phyloP scores from a whole-genome alignment of 2,888 invertebrate genomes.

The Phasia obesa region DNA sequence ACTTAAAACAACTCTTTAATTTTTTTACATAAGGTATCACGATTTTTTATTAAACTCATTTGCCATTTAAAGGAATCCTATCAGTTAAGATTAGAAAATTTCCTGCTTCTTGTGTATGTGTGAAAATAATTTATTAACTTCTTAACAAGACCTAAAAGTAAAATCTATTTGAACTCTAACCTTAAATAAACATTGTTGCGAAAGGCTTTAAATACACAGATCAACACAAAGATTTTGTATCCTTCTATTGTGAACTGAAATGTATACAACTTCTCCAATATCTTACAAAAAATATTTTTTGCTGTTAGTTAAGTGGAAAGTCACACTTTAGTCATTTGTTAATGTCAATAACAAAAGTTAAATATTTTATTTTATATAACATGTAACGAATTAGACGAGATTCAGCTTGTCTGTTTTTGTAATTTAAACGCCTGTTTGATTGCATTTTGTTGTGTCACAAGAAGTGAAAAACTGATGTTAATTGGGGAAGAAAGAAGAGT shows the following conservation, averaged over 20 bases:
- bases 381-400: too few relatives aligned
- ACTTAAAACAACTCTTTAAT: too few relatives aligned
- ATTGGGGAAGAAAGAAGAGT: too few relatives aligned
- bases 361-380: too few relatives aligned
- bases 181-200: constrained; percentile 33
- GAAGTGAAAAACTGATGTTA: too few relatives aligned
- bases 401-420: too few relatives aligned
- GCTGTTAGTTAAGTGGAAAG: background rate
- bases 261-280: constrained; percentile 7
- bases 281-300: background rate
- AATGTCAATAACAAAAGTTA: too few relatives aligned
- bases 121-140: constrained; percentile 26
- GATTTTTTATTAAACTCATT: background rate
- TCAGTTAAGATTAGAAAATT: background rate
- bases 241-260: background rate
- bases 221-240: background rate
- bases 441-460: too few relatives aligned
- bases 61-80: background rate
- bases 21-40: background rate
- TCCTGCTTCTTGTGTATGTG: background rate
- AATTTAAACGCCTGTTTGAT: too few relatives aligned
- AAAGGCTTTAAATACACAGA: background rate
- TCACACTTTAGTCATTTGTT: too few relatives aligned
- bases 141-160: constrained; percentile 1
- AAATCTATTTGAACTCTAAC: background rate